Conservation (phyloP, 2,888 invertebrate genomes). For the Arctia plantaginis region DNA sequence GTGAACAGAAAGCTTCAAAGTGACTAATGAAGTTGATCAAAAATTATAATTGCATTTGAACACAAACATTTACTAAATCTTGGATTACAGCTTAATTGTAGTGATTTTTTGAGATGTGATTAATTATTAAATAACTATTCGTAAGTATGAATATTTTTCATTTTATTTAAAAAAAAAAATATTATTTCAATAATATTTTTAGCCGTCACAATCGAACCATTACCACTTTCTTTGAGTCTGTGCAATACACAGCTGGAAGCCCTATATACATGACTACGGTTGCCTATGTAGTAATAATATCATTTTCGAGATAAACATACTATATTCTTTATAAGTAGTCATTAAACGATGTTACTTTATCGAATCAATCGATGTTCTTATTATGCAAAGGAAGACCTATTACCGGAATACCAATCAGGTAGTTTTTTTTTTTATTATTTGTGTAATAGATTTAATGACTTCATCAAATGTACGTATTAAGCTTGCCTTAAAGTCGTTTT, state of each 20-base stretch:
- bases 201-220: constrained; percentile 13
- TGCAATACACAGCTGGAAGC: not conserved
- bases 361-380: not conserved
- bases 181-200: constrained; percentile 9
- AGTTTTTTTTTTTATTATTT: not conserved
- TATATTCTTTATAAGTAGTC: constrained; percentile 1
- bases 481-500: not conserved
- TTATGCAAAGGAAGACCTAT: not conserved
- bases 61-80: constrained; percentile 58
- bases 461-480: not conserved
- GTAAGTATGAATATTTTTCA: constrained; percentile 53
- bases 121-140: constrained; percentile 62
- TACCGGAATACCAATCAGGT: not conserved
- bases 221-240: not conserved
- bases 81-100: constrained; percentile 72
- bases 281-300: constrained; percentile 1
- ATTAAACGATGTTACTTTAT: not conserved
- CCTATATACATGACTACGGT: not conserved
- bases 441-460: not conserved
- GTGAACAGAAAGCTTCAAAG: constrained; percentile 64
- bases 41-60: constrained; percentile 54
- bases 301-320: not conserved
- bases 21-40: constrained; percentile 68
- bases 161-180: constrained; percentile 19
- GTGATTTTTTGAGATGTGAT: constrained; percentile 81